A percentile compares a stretch with the other conserved stretches of the same genome.
These are phyloP conservation scores for Loxodonta africana DNA, from an alignment of 2,113 vertebrate species.

Conservation along the genomic window DNA sequence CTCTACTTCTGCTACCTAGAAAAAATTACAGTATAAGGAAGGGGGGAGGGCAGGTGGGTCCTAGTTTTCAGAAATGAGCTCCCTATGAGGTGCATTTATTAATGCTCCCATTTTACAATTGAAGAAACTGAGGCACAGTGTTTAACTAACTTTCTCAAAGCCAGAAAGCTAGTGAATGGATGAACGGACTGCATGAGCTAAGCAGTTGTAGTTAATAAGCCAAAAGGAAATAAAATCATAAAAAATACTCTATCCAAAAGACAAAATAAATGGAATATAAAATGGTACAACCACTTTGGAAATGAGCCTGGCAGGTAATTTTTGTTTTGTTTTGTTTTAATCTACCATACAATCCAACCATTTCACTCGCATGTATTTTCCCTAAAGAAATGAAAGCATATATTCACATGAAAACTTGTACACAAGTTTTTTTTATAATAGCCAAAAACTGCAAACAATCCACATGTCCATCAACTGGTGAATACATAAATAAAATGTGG, in stretches of 20 bases:
- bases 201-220: not conserved
- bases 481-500: constrained; percentile 40
- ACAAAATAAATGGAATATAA: not conserved
- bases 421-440: not conserved
- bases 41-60: not conserved
- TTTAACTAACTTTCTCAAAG: not conserved
- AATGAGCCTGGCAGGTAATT: not conserved
- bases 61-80: not conserved
- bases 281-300: not conserved
- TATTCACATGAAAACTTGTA: too few relatives aligned
- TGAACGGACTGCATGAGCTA: not conserved
- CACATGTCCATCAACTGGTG: not conserved
- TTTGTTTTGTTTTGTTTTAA: not conserved
- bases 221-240: not conserved
- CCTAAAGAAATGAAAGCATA: constrained; percentile 42
- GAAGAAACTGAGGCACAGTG: too few relatives aligned
- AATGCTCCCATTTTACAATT: too few relatives aligned
- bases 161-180: not conserved
- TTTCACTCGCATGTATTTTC: not conserved
- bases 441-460: not conserved
- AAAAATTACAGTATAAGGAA: not conserved
- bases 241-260: not conserved
- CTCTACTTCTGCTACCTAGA: not conserved
- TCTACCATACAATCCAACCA: constrained; percentile 1
- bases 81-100: not conserved